Conservation (phyloP, 2,797 vertebrate genomes). For the Notoglanidium macrostoma region DNA sequence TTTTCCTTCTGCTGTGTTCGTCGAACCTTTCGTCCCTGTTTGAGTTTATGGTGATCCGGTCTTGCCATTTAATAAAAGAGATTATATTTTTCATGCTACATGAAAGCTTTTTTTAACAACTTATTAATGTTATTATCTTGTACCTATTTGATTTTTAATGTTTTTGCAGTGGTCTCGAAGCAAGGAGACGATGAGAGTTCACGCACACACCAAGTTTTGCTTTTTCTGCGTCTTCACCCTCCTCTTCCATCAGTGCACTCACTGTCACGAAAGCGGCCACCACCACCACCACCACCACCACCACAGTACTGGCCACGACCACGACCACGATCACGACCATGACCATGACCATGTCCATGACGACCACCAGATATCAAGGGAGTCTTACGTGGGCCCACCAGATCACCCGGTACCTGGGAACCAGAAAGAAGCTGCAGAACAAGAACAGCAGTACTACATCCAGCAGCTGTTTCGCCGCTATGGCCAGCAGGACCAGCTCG, state of each 20-base stretch:
- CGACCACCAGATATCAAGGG: constrained; percentile 84
- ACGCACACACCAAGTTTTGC: constrained; percentile 93
- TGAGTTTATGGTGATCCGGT: neutral
- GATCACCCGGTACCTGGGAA: constrained; percentile 64
- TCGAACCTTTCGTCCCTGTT: neutral
- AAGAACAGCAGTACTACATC: constrained; percentile 91
- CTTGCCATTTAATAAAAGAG: neutral
- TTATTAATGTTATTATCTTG: neutral
- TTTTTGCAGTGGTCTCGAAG: constrained; percentile 75
- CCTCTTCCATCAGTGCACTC: constrained; percentile 90
- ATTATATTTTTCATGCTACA: neutral
- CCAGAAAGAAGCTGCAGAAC: constrained; percentile 77
- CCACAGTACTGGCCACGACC: constrained; percentile 58
- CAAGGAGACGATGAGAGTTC: constrained; percentile 89
- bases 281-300: constrained; percentile 68
- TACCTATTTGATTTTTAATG: constrained; percentile 22
- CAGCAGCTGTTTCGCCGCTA: constrained; percentile 90
- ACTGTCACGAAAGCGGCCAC: constrained; percentile 83
- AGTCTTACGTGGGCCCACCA: constrained; percentile 70
- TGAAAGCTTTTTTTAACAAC: neutral
- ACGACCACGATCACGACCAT: constrained; percentile 58
- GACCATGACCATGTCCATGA: constrained; percentile 70
- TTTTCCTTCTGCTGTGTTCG: neutral
- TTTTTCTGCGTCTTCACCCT: constrained; percentile 96
- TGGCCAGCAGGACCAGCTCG: constrained; percentile 85